Evolutionary conservation across 2,113 vertebrate species (phyloP).

Genomic region (Meriones unguiculatus): DNA sequence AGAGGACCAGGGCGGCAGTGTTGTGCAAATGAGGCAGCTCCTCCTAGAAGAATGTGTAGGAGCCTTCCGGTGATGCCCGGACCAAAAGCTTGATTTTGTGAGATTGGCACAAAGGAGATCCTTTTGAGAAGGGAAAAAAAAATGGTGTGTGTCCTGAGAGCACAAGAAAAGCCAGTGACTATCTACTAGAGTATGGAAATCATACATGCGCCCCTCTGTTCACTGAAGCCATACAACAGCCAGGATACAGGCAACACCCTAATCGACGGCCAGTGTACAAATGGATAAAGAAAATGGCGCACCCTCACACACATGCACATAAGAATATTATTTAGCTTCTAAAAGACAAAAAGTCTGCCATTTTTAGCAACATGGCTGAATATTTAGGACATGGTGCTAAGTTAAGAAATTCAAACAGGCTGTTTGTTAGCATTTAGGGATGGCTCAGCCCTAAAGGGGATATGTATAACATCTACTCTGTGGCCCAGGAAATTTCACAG

Average conservation of each 20-base stretch:
- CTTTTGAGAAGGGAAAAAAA: not conserved
- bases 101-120: not conserved
- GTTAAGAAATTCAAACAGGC: not conserved
- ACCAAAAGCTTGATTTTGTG: too few species aligned
- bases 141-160: not conserved
- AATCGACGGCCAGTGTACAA: not conserved
- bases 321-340: not conserved
- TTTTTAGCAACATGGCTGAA: not conserved
- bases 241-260: not conserved
- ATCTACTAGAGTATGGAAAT: not conserved
- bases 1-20: not conserved
- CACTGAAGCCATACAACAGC: not conserved
- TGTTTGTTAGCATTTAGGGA: not conserved
- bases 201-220: accelerated
- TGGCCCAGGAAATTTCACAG: not conserved
- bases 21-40: not conserved
- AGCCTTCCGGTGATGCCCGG: not conserved
- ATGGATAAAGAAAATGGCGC: not conserved
- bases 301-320: not conserved
- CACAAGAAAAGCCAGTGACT: not conserved
- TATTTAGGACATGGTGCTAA: not conserved
- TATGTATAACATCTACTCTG: not conserved
- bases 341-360: not conserved
- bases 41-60: not conserved
- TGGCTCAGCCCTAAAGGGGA: not conserved